Conservation (phyloP, 2,797 vertebrate species). For the Enteromius trimaculatus region DNA sequence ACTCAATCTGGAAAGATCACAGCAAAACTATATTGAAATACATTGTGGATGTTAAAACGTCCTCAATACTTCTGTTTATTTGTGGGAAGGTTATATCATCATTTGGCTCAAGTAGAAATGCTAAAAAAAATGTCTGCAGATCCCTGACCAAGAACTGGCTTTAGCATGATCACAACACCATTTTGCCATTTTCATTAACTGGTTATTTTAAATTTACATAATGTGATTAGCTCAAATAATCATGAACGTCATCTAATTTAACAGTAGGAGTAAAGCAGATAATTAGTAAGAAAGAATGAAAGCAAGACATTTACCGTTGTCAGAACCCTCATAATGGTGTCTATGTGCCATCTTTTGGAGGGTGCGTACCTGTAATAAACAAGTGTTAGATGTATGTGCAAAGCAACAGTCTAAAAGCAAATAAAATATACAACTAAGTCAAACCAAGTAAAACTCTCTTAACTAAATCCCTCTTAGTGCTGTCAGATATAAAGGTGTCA, state of each 20-base stretch:
- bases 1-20: not conserved
- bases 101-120: not conserved
- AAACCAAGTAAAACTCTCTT: not conserved
- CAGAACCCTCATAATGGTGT: conserved; percentile 98
- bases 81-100: not conserved
- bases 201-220: not conserved
- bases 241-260: not conserved
- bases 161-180: not conserved
- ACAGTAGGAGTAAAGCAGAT: not conserved
- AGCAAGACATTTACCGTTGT: conserved; percentile 86
- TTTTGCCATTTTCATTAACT: conserved; percentile 28
- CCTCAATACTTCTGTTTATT: not conserved
- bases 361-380: conserved; percentile 88
- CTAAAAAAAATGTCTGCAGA: not conserved
- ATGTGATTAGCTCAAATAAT: not conserved
- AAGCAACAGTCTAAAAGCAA: not conserved
- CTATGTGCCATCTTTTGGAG: conserved; percentile 99
- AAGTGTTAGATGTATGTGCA: conserved; percentile 1
- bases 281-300: not conserved
- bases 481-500: conserved; percentile 85
- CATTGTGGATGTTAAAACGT: conserved; percentile 8
- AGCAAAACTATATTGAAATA: not conserved
- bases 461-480: conserved; percentile 58
- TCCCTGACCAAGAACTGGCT: not conserved
- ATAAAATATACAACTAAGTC: not conserved